Percentiles rank a stretch among this genome's conserved stretches.
phyloP scores from a whole-genome alignment of 2,888 invertebrate species.

The Drosophila prostipennis region DNA sequence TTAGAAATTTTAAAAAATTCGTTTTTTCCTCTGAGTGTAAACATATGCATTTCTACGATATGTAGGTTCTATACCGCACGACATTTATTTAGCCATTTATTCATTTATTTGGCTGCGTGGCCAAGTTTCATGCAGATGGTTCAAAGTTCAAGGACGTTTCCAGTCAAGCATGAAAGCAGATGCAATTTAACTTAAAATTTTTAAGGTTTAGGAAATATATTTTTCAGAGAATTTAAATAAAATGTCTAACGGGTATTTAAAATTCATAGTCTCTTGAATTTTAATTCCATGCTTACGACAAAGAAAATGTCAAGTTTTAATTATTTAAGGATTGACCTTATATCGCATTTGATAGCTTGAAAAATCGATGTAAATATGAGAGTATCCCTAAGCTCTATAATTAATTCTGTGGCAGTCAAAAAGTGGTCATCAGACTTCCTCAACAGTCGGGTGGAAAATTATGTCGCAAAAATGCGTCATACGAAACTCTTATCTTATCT shows the following conservation, averaged over 20 bases:
- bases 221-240: not conserved
- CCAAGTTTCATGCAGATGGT: conserved; percentile 28
- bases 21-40: conserved; percentile 2
- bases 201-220: not conserved
- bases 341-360: not conserved
- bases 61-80: not conserved
- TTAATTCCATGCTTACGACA: not conserved
- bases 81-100: not conserved
- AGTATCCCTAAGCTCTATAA: conserved; percentile 7
- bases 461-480: conserved; percentile 1
- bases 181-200: no score
- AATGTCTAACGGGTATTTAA: not conserved
- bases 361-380: conserved; percentile 9
- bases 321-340: not conserved
- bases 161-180: conserved; percentile 9
- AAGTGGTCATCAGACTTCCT: conserved; percentile 1
- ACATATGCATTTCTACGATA: not conserved
- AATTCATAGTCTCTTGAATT: not conserved
- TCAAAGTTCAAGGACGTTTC: conserved; percentile 44
- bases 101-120: conserved; percentile 24
- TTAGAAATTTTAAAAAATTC: not conserved
- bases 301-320: not conserved
- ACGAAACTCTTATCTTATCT: conserved; percentile 32
- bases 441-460: conserved; percentile 5
- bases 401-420: conserved; percentile 13